These are phyloP conservation scores for Sylvia borin DNA, from an alignment of 2,797 vertebrate genomes.

Conservation along the genomic window DNA sequence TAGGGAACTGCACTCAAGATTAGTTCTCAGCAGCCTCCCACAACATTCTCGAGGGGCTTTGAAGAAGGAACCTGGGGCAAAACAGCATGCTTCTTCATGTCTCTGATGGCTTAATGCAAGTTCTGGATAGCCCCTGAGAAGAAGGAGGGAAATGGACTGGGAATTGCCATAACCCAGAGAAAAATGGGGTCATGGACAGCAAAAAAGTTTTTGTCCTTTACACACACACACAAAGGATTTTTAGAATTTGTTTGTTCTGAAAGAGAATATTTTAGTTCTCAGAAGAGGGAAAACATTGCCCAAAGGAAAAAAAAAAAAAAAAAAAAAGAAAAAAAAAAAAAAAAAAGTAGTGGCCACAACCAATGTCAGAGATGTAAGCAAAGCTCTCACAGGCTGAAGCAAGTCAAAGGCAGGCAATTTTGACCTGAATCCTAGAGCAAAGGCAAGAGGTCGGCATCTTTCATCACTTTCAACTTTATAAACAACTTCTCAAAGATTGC, in stretches of 20 bases:
- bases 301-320: neutral
- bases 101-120: neutral
- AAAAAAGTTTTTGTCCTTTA: neutral
- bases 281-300: neutral
- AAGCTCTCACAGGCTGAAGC: neutral
- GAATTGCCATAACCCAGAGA: neutral
- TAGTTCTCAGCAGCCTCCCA: neutral
- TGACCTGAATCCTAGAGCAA: conserved; percentile 10
- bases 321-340: neutral
- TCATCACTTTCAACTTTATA: neutral
- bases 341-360: neutral
- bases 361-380: neutral
- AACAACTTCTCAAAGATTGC: neutral
- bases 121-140: neutral
- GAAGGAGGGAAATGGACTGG: neutral
- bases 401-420: conserved; percentile 8
- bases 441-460: neutral
- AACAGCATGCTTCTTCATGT: neutral
- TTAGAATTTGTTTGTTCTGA: neutral
- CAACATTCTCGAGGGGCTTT: neutral
- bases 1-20: neutral
- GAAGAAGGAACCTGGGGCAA: neutral
- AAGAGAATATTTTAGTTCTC: neutral
- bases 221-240: rapidly evolving
- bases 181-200: neutral